Evolutionary conservation across 2,113 vertebrate genomes (phyloP).

Genomic region (Perognathus longimembris): DNA sequence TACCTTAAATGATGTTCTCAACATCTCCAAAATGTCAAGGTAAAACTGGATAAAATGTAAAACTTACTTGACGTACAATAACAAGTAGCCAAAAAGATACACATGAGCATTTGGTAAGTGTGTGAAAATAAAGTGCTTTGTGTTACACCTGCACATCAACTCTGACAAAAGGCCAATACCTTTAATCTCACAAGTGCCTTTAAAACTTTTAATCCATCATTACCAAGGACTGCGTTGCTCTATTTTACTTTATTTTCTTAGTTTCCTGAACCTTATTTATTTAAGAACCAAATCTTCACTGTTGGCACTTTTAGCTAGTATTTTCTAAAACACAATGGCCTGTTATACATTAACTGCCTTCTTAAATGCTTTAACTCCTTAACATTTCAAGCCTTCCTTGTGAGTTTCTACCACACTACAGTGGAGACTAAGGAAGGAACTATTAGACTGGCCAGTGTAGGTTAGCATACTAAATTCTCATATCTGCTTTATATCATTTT

Average conservation of each 20-base stretch:
- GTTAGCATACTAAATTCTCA: background rate
- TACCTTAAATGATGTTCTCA: background rate
- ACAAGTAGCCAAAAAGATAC: background rate
- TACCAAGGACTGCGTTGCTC: no score
- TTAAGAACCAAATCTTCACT: slow-evolving; percentile 22
- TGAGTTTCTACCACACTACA: background rate
- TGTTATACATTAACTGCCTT: background rate
- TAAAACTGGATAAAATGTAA: background rate
- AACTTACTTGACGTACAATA: background rate
- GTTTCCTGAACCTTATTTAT: background rate
- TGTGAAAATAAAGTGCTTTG: background rate
- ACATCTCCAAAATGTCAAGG: background rate
- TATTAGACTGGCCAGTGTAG: background rate
- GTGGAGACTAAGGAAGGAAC: background rate
- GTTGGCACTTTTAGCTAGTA: background rate
- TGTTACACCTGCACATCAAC: background rate
- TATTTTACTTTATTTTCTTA: background rate
- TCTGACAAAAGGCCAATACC: background rate
- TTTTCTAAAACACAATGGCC: background rate
- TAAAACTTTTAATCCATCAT: background rate
- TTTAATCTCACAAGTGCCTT: slow-evolving; percentile 9
- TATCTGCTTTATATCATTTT: background rate
- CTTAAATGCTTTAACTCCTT: background rate
- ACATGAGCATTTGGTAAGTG: background rate
- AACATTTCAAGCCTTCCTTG: background rate